Evolutionary conservation across 2,797 vertebrate genomes (phyloP).

Genomic region (Sebastes cheni): DNA sequence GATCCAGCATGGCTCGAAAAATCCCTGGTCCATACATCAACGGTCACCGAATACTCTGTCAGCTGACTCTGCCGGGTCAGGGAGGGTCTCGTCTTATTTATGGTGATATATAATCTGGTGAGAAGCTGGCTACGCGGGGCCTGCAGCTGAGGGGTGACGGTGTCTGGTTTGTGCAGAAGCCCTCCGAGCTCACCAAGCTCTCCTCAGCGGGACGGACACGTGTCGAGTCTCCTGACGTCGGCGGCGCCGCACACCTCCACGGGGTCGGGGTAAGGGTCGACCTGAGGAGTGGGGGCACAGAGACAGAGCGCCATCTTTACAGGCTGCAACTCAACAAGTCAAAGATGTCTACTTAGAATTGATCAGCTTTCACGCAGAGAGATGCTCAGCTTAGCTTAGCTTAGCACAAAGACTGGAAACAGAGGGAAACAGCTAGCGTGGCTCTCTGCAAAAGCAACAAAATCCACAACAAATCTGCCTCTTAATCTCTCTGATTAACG

Average conservation of each 20-base stretch:
- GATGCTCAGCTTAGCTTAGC: background rate
- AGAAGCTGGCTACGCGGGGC: slow-evolving; percentile 22
- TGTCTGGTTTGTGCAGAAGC: slow-evolving; percentile 25
- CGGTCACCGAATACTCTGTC: slow-evolving; percentile 73
- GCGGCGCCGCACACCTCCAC: slow-evolving; percentile 72
- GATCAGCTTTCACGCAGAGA: background rate
- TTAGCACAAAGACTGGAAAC: background rate
- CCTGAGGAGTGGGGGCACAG: slow-evolving; percentile 68
- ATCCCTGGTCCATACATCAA: slow-evolving; percentile 35
- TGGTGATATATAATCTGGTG: slow-evolving; percentile 44
- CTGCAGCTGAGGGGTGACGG: background rate
- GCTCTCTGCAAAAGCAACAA: background rate
- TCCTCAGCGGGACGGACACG: slow-evolving; percentile 90
- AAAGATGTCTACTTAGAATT: background rate
- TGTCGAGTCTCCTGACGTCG: slow-evolving; percentile 82
- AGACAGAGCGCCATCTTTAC: background rate
- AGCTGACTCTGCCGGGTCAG: slow-evolving; percentile 56
- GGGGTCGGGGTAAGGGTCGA: slow-evolving; percentile 92
- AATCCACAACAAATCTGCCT: background rate
- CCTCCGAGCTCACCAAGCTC: slow-evolving; percentile 56
- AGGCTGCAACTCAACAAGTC: background rate
- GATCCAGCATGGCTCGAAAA: slow-evolving; percentile 20
- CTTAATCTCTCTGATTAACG: too few relatives aligned
- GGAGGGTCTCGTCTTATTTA: slow-evolving; percentile 10
- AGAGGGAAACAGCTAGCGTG: background rate